These are phyloP conservation scores for Cepaea hortensis DNA, from an alignment of 2,888 invertebrate species.

Conservation along the genomic window DNA sequence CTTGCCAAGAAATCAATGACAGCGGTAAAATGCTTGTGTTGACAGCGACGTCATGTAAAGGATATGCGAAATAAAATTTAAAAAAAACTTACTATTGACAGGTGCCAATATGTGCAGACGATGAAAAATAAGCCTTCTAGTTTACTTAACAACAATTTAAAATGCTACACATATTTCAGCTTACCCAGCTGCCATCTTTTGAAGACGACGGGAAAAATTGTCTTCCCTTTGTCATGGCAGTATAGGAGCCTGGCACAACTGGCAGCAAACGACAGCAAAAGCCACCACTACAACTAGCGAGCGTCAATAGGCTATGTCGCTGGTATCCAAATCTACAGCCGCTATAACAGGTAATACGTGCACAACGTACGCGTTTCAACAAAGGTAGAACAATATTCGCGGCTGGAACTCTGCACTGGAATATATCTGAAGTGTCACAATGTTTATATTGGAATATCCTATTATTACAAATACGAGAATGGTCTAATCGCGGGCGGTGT, in stretches of 20 bases:
- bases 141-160: not conserved
- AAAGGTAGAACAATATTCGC: not conserved
- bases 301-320: not conserved
- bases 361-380: not conserved
- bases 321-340: not conserved
- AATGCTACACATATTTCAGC: not conserved
- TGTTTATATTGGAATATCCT: not conserved
- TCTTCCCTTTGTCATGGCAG: constrained; percentile 41
- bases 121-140: too few relatives aligned
- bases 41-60: too few relatives aligned
- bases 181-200: constrained; percentile 38
- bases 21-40: too few relatives aligned
- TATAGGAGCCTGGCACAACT: not conserved
- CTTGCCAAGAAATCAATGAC: too few relatives aligned
- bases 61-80: too few relatives aligned
- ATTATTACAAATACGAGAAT: not conserved
- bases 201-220: constrained; percentile 29
- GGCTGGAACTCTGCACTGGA: not conserved
- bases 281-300: too few relatives aligned
- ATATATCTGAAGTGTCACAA: not conserved
- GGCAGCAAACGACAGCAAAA: too few relatives aligned
- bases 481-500: not conserved
- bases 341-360: not conserved
- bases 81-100: too few relatives aligned
- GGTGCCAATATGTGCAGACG: too few relatives aligned